Conservation (phyloP, 2,888 invertebrate genomes). For the Megalurothrips usitatus region DNA sequence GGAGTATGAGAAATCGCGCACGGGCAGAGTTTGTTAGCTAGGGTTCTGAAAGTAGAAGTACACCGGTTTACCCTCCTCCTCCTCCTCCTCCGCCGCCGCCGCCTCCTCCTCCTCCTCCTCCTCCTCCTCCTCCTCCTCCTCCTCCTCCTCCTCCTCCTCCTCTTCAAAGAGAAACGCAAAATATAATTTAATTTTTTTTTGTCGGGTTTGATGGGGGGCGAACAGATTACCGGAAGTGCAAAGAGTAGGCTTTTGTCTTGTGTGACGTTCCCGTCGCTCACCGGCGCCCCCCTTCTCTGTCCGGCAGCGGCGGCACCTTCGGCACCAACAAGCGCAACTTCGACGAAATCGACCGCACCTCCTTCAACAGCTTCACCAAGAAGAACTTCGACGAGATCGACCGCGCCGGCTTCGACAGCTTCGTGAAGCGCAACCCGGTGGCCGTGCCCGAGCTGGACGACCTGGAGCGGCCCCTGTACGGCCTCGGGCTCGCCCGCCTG, state of each 20-base stretch:
- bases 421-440: constrained; percentile 48
- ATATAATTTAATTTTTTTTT: constrained; percentile 22
- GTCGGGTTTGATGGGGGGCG: background rate
- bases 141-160: too few species aligned
- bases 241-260: background rate
- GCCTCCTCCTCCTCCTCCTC: too few species aligned
- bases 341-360: constrained; percentile 58
- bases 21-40: too few species aligned
- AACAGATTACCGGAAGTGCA: background rate
- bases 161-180: too few species aligned
- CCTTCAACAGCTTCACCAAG: constrained; percentile 51
- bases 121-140: too few species aligned
- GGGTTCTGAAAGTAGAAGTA: too few species aligned
- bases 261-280: background rate
- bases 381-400: constrained; percentile 64
- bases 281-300: constrained; percentile 27
- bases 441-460: constrained; percentile 17
- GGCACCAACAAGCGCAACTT: constrained; percentile 53
- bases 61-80: too few species aligned
- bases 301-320: constrained; percentile 44
- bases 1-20: too few species aligned
- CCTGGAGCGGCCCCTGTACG: constrained; percentile 12
- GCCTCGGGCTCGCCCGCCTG: background rate
- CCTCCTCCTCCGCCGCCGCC: too few species aligned
- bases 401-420: constrained; percentile 56